Evolutionary conservation across 2,888 invertebrate species (phyloP).

Genomic region (Plagiodera versicolora): DNA sequence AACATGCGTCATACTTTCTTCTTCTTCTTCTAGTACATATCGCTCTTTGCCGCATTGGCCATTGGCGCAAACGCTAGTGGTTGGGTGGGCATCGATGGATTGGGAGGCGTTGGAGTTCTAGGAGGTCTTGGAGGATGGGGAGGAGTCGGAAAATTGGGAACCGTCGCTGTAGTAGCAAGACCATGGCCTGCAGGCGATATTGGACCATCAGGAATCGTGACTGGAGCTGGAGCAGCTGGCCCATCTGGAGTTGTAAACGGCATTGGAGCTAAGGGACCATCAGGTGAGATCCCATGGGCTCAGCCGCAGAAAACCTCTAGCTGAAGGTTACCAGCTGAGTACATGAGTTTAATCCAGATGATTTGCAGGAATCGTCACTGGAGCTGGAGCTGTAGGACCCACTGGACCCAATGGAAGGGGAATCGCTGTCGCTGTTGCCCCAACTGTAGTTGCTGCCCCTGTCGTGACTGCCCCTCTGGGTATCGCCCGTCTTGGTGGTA

Average conservation of each 20-base stretch:
- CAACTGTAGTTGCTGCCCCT: not conserved
- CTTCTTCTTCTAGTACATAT: not conserved
- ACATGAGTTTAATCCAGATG: not conserved
- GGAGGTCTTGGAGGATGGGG: not conserved
- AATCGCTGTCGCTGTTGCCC: not conserved
- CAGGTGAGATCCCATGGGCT: not conserved
- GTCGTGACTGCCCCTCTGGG: too few relatives aligned
- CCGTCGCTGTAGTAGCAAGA: not conserved
- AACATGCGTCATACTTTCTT: too few relatives aligned
- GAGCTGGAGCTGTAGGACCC: slow-evolving; percentile 8
- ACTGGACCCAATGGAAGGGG: slow-evolving; percentile 8
- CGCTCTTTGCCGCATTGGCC: not conserved
- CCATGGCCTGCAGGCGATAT: not conserved
- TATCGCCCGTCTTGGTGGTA: too few relatives aligned
- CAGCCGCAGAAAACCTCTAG: too few relatives aligned
- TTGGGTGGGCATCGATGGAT: too few relatives aligned
- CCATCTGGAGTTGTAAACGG: slow-evolving; percentile 22
- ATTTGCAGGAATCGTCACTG: not conserved
- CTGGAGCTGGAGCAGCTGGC: slow-evolving; percentile 15
- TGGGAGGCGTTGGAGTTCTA: not conserved
- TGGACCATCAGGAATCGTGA: slow-evolving; percentile 4
- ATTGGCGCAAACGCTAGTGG: not conserved
- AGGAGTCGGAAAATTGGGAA: not conserved
- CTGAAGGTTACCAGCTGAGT: too few relatives aligned
- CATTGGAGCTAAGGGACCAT: slow-evolving; percentile 21